Evolutionary conservation across 2,113 vertebrate genomes (phyloP), one percentile per base, ranked within the genome.

Genomic region (Andinoacara biseriatus): DNA sequence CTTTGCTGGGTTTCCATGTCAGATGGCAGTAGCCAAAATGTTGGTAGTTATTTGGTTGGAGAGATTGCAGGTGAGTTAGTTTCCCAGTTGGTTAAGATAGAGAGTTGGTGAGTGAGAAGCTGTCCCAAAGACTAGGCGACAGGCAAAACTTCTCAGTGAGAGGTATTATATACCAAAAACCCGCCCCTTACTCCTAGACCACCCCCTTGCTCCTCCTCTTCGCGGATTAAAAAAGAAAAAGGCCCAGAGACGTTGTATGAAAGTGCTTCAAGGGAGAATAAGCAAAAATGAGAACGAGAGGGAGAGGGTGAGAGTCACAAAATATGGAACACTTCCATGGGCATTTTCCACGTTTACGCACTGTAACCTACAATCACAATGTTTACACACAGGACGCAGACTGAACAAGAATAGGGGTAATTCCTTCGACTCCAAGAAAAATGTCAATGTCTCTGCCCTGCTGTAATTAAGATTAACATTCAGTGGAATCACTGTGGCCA

Each of bases 61-160:
- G 81, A 83, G 84, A 56, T 93, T 94, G 93, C 92, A 95, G 94
- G 94, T 96, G 91, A 94, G 90, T 94, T 94, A 95, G 90, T 95
- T 94, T 95, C 93, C 95, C 94, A 93, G 93, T 93, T 92, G 89
- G 90, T 93, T 89, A 86, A 88, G 91, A 90, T 90, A 89, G 81
- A 90, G 92, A 90, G 91, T 86, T 93, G 92, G 87, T 94, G 92
- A 93, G 94, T 95, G 90, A 95, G 91, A 95, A 88, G 95, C 95
- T 96, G 95, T 95, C 95, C 95, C 95, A 94, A 94, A 93, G 94
- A 94, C 91, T 86, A 96, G 95, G 95, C 95, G 95, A 96, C 96
- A 96, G 95, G 90, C 95, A 95, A 95, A 96, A 96, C 85, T 96
- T 96, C 93, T 93, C 86, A 93, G 94, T 78, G 94, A 93, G 89